Evolutionary conservation across 1,140 invertebrate species (phyloP), one percentile per base, ranked within the genome.

Genomic region (Panagrolaimus sp.): DNA sequence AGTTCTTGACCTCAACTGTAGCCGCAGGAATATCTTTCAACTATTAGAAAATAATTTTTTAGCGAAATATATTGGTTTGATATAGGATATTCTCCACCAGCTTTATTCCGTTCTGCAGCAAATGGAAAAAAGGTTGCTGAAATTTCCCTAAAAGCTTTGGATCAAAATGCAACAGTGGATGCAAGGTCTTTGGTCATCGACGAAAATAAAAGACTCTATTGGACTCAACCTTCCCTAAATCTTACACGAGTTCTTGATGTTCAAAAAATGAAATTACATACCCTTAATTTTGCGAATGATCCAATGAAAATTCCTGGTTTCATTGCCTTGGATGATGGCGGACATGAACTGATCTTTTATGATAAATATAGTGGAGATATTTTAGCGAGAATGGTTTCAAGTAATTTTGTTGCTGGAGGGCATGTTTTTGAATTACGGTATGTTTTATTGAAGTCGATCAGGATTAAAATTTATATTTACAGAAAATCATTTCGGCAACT

Each of bases 1-100:
- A n/a, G 65, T 44, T n/a, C n/a, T 66, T 66, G 16, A 63, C 0
- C 0, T n/a, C n/a, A n/a, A 63, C 46, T 57, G 23, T 44, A 31
- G n/a, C n/a, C n/a, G n/a, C n/a, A n/a, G n/a, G n/a, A n/a, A n/a
- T n/a, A n/a, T n/a, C n/a, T n/a, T n/a, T n/a, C n/a, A n/a, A n/a
- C n/a, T n/a, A n/a, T n/a, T n/a, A n/a, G n/a, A n/a, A n/a, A n/a
- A n/a, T 14, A 4, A 66, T 68, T 23, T 57, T 57, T 68, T 11
- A 68, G 67, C 25, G 20, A 69, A n/a, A n/a, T 69, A 8, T 69
- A 69, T 44, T 69, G 67, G 67, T 61, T 69, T 9, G 67, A 69
- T 44, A 13, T 25, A 2, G 67, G 67, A n/a, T 67, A 38, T n/a
- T 9, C 66, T 66, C 67, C 62, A 0, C 66, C 27, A 9, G 66